phyloP scores from a whole-genome alignment of 1,140 invertebrate species.

The Helicoverpa armigera region DNA sequence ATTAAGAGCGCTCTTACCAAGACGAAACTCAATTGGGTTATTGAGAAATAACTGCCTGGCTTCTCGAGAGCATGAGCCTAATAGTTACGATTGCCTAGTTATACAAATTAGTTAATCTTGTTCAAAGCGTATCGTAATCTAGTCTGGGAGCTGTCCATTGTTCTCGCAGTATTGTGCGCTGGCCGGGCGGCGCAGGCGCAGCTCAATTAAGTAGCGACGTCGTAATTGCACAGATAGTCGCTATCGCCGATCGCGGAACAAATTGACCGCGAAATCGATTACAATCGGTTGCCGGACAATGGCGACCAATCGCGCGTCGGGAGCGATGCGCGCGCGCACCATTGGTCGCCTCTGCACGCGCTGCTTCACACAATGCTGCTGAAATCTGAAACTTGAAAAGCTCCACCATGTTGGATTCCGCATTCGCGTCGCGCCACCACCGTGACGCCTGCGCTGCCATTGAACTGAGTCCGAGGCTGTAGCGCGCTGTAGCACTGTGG shows the following conservation, averaged over 20 bases:
- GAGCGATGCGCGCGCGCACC: constrained; percentile 25
- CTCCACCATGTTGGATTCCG: constrained; percentile 65
- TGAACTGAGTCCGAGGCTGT: background rate
- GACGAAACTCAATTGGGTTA: background rate
- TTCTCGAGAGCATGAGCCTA: background rate
- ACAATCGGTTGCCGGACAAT: constrained; percentile 59
- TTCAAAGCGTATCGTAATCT: constrained; percentile 23
- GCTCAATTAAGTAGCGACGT: constrained; percentile 66
- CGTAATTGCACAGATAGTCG: constrained; percentile 65
- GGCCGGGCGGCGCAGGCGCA: constrained; percentile 1
- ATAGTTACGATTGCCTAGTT: background rate
- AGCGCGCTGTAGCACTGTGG: background rate
- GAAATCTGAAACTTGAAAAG: constrained; percentile 66
- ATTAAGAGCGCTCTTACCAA: background rate
- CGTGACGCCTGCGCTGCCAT: constrained; percentile 24
- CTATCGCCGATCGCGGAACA: constrained; percentile 64
- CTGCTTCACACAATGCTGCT: constrained; percentile 66
- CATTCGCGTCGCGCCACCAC: constrained; percentile 60
- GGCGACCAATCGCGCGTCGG: constrained; percentile 60
- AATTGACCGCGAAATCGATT: constrained; percentile 73
- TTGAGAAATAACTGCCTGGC: background rate
- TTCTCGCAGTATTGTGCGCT: constrained; percentile 18
- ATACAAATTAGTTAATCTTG: constrained; percentile 35
- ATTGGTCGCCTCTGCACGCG: constrained; percentile 60
- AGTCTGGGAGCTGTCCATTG: constrained; percentile 38